These are phyloP conservation scores for Amblyjoppa proteus DNA, from an alignment of 2,888 invertebrate genomes.

Conservation along the genomic window DNA sequence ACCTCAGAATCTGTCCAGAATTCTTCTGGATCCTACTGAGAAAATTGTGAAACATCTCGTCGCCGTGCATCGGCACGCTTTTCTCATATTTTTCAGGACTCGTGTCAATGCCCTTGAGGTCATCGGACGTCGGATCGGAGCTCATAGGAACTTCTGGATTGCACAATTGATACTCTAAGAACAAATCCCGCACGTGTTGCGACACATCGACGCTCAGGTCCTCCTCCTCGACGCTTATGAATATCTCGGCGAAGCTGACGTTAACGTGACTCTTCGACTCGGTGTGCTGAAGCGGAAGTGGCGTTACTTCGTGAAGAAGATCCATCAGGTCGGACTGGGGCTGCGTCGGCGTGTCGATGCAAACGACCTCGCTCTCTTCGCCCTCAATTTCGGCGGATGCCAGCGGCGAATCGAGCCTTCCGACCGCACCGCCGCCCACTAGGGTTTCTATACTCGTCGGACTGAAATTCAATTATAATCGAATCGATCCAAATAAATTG, in stretches of 20 bases:
- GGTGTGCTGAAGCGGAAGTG: slow-evolving; percentile 85
- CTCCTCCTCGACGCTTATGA: slow-evolving; percentile 89
- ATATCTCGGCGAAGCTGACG: slow-evolving; percentile 85
- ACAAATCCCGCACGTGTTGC: slow-evolving; percentile 88
- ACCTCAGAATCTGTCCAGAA: slow-evolving; percentile 95
- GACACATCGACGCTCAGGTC: slow-evolving; percentile 83
- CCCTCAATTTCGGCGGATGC: slow-evolving; percentile 94
- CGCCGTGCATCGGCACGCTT: slow-evolving; percentile 92
- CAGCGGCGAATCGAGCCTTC: slow-evolving; percentile 86
- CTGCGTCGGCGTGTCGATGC: slow-evolving; percentile 91
- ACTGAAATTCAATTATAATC: slow-evolving; percentile 70
- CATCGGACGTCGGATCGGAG: slow-evolving; percentile 74
- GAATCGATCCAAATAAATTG: not conserved
- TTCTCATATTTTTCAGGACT: slow-evolving; percentile 92
- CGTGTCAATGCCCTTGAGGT: slow-evolving; percentile 80
- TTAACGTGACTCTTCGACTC: slow-evolving; percentile 76
- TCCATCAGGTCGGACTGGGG: slow-evolving; percentile 90
- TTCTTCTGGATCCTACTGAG: slow-evolving; percentile 90
- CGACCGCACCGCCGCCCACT: slow-evolving; percentile 86
- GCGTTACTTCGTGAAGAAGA: slow-evolving; percentile 89
- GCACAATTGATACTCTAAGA: slow-evolving; percentile 87
- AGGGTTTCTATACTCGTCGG: slow-evolving; percentile 83
- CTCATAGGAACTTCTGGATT: slow-evolving; percentile 77
- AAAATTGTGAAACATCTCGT: slow-evolving; percentile 93
- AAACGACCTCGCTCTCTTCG: slow-evolving; percentile 91